Evolutionary conservation across 2,797 vertebrate species (phyloP).

Genomic region (Florisuga fusca): DNA sequence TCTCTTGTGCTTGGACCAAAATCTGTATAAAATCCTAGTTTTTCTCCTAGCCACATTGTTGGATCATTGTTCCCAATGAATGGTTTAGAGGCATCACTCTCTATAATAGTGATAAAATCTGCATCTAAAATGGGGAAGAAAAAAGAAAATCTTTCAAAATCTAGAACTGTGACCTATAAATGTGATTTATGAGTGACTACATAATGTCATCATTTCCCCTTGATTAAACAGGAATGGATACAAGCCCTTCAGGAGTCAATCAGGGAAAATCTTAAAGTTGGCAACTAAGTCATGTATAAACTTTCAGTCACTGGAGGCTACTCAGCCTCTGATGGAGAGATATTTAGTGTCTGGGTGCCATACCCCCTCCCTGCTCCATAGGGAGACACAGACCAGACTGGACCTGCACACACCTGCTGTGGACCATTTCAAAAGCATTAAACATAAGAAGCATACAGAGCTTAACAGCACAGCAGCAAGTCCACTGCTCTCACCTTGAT

Average conservation of each 20-base stretch:
- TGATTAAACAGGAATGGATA: background rate
- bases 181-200: background rate
- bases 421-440: background rate
- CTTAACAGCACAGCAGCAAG: background rate
- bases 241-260: background rate
- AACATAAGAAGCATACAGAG: background rate
- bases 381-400: background rate
- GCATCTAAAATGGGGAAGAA: slow-evolving; percentile 44
- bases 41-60: slow-evolving; percentile 80
- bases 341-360: background rate
- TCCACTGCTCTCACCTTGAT: background rate
- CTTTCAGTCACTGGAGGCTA: background rate
- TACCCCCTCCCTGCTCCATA: background rate
- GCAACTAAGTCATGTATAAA: background rate
- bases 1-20: slow-evolving; percentile 81
- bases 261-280: background rate
- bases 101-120: slow-evolving; percentile 82
- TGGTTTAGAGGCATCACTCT: slow-evolving; percentile 80
- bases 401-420: fast-evolving
- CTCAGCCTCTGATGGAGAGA: background rate
- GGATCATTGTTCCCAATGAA: slow-evolving; percentile 80
- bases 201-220: background rate
- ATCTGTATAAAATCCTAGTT: slow-evolving; percentile 80
- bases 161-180: background rate
- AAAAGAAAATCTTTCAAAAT: background rate